Conservation (phyloP, 2,888 invertebrate genomes). For the Metallyticus violacea region DNA sequence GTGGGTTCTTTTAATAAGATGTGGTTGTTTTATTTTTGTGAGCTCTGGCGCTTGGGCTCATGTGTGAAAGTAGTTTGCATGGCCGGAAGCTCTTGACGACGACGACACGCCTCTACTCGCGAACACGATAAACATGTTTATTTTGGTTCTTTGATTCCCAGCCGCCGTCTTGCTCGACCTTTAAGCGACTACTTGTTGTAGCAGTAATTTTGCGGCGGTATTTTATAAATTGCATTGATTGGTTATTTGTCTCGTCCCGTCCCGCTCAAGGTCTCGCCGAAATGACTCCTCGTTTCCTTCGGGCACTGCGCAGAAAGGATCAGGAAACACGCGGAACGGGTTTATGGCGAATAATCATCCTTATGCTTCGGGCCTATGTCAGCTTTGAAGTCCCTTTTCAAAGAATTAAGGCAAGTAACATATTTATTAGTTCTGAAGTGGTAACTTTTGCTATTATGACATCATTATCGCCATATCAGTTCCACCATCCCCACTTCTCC, state of each 20-base stretch:
- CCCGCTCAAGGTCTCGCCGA: neutral
- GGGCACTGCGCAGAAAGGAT: neutral
- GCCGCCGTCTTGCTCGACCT: neutral
- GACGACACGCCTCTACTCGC: neutral
- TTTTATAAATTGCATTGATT: neutral
- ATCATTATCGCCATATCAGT: too few relatives aligned
- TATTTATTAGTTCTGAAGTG: too few relatives aligned
- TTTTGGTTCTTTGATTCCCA: neutral
- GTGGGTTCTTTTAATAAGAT: neutral
- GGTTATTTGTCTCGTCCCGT: neutral
- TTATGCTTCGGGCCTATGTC: too few relatives aligned
- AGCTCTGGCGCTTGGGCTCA: neutral
- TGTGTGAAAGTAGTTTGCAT: neutral
- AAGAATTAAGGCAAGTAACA: too few relatives aligned
- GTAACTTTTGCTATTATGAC: too few relatives aligned
- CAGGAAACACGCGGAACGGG: neutral
- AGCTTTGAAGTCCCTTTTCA: too few relatives aligned
- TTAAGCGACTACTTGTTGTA: neutral
- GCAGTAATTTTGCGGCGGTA: neutral
- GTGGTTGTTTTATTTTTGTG: neutral
- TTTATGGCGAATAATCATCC: neutral
- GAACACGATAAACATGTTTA: neutral
- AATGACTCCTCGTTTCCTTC: neutral
- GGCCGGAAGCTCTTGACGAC: neutral
- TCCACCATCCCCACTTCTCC: too few relatives aligned